Evolutionary conservation across 2,797 vertebrate species (phyloP).

Genomic region (Danio tinwini): DNA sequence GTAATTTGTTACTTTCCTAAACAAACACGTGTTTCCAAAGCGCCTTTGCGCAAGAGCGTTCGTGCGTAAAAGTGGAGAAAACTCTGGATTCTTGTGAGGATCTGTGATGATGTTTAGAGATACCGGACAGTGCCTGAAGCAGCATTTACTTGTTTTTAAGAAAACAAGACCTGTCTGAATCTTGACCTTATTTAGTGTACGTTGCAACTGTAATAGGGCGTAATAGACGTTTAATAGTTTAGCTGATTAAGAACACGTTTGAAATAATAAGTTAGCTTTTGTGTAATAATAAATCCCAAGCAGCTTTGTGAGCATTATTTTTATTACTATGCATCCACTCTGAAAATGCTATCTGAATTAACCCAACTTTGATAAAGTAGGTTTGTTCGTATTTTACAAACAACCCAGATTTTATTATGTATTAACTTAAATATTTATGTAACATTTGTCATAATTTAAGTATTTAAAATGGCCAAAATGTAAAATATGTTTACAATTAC

Average conservation of each 20-base stretch:
- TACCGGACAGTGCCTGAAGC: not conserved
- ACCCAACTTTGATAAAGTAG: too few species aligned
- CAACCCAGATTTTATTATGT: not conserved
- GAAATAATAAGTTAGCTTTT: not conserved
- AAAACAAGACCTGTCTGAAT: too few species aligned
- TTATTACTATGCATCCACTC: not conserved
- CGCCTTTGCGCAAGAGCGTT: slow-evolving; percentile 3
- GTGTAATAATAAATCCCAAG: not conserved
- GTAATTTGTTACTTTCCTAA: slow-evolving; percentile 52
- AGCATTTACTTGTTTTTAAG: slow-evolving; percentile 20
- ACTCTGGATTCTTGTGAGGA: slow-evolving; percentile 8
- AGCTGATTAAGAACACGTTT: not conserved
- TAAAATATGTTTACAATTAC: not conserved
- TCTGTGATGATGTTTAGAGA: slow-evolving; percentile 1
- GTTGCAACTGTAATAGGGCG: not conserved
- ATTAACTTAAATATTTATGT: not conserved
- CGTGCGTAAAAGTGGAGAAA: slow-evolving; percentile 53
- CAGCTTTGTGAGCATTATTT: not conserved
- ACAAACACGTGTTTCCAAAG: slow-evolving; percentile 17
- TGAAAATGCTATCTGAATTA: not conserved
- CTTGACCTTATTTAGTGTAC: slow-evolving; percentile 8
- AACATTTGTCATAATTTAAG: not conserved
- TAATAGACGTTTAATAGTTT: not conserved
- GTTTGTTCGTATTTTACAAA: too few species aligned
- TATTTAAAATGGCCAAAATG: not conserved